Percentiles rank a stretch among this genome's conserved stretches.
Conservation (phyloP, 1,140 invertebrate genomes). For the Dendroctonus valens region DNA sequence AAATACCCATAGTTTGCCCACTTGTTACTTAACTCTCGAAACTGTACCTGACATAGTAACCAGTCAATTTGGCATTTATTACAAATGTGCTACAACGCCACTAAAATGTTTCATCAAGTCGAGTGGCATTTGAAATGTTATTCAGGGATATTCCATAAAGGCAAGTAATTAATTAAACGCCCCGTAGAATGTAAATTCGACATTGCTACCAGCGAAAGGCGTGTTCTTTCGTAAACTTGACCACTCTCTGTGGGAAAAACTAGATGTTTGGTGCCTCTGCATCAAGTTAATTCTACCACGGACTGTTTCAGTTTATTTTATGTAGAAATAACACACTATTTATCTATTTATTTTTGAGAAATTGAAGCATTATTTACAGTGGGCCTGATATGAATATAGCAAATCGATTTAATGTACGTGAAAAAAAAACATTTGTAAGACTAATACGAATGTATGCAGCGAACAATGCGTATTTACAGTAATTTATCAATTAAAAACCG, state of each 20-base stretch:
- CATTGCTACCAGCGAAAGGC: constrained; percentile 13
- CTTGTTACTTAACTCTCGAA: no score
- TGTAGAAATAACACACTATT: neutral
- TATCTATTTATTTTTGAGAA: neutral
- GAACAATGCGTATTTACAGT: constrained; percentile 2
- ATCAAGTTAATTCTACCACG: neutral
- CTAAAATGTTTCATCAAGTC: no score
- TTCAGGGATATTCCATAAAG: neutral
- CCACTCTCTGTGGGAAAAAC: constrained; percentile 18
- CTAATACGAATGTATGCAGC: neutral
- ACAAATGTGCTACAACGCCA: no score
- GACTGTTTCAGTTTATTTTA: neutral
- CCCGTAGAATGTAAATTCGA: constrained; percentile 13
- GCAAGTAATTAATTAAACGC: constrained; percentile 12
- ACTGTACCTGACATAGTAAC: no score
- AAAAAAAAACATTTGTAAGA: neutral
- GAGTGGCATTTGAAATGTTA: no score
- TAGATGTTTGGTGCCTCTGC: constrained; percentile 6
- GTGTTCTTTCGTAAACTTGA: constrained; percentile 25
- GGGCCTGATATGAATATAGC: neutral
- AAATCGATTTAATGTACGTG: neutral
- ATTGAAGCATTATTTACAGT: neutral
- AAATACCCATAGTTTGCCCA: no score
- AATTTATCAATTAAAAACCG: constrained; percentile 13
- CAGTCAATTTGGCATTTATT: no score